Conservation (phyloP, 2,113 vertebrate species). For the Larimichthys crocea region DNA sequence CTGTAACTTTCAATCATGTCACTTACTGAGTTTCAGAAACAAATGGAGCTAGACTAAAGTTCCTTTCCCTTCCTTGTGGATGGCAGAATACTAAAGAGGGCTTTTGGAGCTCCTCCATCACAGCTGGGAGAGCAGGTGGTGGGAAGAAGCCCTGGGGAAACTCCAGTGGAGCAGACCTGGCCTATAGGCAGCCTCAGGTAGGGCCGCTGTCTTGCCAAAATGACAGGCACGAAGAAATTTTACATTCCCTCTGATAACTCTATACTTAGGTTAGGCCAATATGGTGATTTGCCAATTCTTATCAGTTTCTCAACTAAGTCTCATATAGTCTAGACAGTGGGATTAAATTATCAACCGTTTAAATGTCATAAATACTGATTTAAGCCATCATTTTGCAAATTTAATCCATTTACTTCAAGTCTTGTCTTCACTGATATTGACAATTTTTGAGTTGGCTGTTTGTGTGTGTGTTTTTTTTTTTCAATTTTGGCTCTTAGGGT, state of each 20-base stretch:
- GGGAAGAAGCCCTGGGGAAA: slow-evolving; percentile 50
- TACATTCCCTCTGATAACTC: slow-evolving; percentile 39
- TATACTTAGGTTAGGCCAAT: slow-evolving; percentile 5
- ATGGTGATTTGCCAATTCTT: background rate
- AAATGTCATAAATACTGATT: background rate
- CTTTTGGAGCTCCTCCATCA: slow-evolving; percentile 67
- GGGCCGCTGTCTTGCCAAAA: slow-evolving; percentile 38
- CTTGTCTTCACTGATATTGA: background rate
- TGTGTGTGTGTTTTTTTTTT: background rate
- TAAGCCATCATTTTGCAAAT: background rate
- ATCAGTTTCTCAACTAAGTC: background rate
- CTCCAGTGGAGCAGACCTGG: slow-evolving; percentile 64
- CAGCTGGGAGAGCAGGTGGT: slow-evolving; percentile 76
- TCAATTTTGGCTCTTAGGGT: background rate
- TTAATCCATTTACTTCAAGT: background rate
- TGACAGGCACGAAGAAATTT: slow-evolving; percentile 34
- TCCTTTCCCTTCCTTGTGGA: slow-evolving; percentile 43
- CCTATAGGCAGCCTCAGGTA: slow-evolving; percentile 67
- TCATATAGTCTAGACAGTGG: background rate
- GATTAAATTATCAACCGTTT: background rate
- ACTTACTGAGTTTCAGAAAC: slow-evolving; percentile 49
- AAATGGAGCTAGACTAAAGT: slow-evolving; percentile 53
- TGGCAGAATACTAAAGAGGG: slow-evolving; percentile 53
- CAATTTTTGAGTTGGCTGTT: background rate
- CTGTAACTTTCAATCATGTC: slow-evolving; percentile 45